phyloP scores from a whole-genome alignment of 2,113 vertebrate species.

The Pelmatolapia mariae region DNA sequence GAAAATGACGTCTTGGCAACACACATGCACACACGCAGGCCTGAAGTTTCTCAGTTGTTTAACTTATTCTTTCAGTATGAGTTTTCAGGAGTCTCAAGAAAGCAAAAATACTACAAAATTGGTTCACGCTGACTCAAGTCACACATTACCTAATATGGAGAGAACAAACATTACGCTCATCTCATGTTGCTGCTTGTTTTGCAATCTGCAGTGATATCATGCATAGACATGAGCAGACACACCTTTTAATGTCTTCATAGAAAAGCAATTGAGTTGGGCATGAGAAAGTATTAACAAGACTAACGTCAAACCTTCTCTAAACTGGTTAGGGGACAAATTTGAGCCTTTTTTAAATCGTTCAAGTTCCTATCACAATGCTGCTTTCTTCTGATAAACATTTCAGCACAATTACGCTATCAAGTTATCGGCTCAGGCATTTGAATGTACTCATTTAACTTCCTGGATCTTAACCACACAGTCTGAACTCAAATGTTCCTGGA shows the following conservation, averaged over 20 bases:
- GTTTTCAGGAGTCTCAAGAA: not conserved
- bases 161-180: slow-evolving; percentile 22
- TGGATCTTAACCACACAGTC: not conserved
- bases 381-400: not conserved
- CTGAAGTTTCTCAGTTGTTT: not conserved
- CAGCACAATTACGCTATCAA: slow-evolving; percentile 6
- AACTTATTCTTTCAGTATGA: not conserved
- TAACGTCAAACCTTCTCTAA: not conserved
- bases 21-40: not conserved
- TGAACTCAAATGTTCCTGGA: not conserved
- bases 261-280: not conserved
- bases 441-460: not conserved
- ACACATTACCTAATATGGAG: slow-evolving; percentile 45
- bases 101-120: not conserved
- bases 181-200: slow-evolving; percentile 55
- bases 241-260: slow-evolving; percentile 38
- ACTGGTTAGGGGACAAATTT: not conserved
- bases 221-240: slow-evolving; percentile 60
- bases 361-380: not conserved
- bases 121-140: not conserved
- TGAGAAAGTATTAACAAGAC: not conserved
- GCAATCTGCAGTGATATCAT: slow-evolving; percentile 45
- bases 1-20: not conserved
- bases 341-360: slow-evolving; percentile 7
- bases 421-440: not conserved